Percentiles rank a stretch among this genome's conserved stretches.
These are phyloP conservation scores for Diceros bicornis DNA, from an alignment of 2,797 vertebrate species.

Conservation along the genomic window DNA sequence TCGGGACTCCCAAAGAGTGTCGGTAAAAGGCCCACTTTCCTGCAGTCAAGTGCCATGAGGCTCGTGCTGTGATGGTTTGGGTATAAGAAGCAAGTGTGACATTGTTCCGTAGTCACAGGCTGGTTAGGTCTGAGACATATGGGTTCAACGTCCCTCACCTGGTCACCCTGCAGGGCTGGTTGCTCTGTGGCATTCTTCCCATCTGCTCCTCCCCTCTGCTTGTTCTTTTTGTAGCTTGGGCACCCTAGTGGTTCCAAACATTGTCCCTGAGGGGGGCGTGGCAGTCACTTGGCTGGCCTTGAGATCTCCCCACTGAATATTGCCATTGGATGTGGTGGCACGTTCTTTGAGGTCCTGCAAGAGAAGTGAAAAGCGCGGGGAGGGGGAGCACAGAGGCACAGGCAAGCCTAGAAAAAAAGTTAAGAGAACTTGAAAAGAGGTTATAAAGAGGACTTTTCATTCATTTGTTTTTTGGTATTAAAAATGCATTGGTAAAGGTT, in stretches of 20 bases:
- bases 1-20: not conserved
- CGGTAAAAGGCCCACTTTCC: not conserved
- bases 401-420: not conserved
- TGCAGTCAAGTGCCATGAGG: not conserved
- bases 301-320: not conserved
- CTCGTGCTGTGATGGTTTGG: not conserved
- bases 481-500: not conserved
- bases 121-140: not conserved
- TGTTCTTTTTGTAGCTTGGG: not conserved
- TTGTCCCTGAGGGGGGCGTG: not conserved
- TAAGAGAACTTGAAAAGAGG: not conserved
- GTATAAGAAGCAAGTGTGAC: not conserved
- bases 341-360: not conserved
- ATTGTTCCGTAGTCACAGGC: not conserved
- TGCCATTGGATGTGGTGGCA: not conserved
- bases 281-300: not conserved
- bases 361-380: not conserved
- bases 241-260: not conserved
- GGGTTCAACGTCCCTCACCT: not conserved
- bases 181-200: not conserved
- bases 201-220: not conserved
- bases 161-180: not conserved
- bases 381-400: too few relatives aligned
- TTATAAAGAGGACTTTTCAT: not conserved
- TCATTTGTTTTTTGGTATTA: not conserved